phyloP scores from a whole-genome alignment of 2,113 vertebrate genomes.

The Columbina picui region DNA sequence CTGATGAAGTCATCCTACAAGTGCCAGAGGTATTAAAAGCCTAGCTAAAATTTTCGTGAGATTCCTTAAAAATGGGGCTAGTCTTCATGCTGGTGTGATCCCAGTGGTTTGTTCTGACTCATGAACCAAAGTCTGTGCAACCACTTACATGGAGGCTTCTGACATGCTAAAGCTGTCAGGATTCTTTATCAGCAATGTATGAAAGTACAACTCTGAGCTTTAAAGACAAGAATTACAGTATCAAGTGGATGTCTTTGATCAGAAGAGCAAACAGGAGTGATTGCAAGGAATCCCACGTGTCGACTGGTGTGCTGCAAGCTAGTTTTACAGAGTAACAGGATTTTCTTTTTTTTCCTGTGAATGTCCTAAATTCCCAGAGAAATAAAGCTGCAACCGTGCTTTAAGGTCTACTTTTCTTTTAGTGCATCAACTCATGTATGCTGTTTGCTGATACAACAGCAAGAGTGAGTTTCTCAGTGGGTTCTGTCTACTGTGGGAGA shows the following conservation, averaged over 20 bases:
- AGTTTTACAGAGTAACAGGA: not conserved
- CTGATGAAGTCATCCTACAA: not conserved
- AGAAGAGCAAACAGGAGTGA: not conserved
- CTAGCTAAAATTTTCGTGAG: not conserved
- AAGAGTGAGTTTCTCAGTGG: not conserved
- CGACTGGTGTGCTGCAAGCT: not conserved
- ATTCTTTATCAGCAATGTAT: not conserved
- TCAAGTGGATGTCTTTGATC: not conserved
- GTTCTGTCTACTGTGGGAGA: not conserved
- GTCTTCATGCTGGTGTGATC: not conserved
- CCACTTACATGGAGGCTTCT: not conserved
- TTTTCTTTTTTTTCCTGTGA: not conserved
- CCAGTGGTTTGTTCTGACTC: not conserved
- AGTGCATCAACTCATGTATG: not conserved
- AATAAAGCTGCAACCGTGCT: not conserved
- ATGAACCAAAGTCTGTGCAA: not conserved
- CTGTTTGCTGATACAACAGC: fast-evolving
- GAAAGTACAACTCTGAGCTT: not conserved
- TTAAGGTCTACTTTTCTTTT: not conserved
- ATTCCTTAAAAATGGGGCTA: not conserved
- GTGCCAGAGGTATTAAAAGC: not conserved
- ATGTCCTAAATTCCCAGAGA: not conserved
- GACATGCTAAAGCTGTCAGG: not conserved
- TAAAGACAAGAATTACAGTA: not conserved
- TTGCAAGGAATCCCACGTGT: not conserved